Base-by-base conservation (phyloP, 2,797 vertebrate genomes). In the Pelobates cultripes region DNA sequence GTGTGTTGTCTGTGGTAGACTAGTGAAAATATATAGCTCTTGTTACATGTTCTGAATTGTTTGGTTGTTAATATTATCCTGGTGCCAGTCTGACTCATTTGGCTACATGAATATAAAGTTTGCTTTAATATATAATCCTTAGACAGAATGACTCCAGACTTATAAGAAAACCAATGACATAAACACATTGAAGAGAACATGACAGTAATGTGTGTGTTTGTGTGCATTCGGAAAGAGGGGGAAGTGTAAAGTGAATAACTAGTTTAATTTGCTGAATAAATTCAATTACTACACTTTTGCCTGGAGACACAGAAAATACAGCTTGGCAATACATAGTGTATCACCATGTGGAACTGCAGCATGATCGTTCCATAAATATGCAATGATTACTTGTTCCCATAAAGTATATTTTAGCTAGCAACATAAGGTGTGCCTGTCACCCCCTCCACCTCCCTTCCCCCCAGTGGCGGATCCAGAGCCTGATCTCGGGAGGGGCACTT, bases 201-300 rank as follows among this genome's bases (percentile, higher is more conserved):
- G 60, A 64, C 75, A 43, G 73, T 75, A 51, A 40, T 43, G 17
- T 80, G n/a, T 0, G 43, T 60, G 72, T 73, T 57, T 78, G 12
- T 51, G 60, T 83, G n/a, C 60, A 75, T 77, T 53, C 9, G 61
- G 40, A 41, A 53, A 63, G 77, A 84, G 82, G 73, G 72, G 73
- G 77, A 83, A 43, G 77, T 80, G 68, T 79, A 75, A 84, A 79
- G 73, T 76, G 77, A 84, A 84, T 84, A 79, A 84, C 82, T 79
- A 72, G 77, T 80, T 84, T 84, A 66, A 84, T 84, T 84, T 79
- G 77, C 77, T 76, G 82, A 84, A 80, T 84, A 84, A 67, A 84
- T 79, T 76, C 73, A 76, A 80, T 76, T 79, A 84, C 77, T 60
- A 84, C 60, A 80, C 77, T 15, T 75, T 79, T 75, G 77, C 82